Evolutionary conservation across 2,113 vertebrate species (phyloP), one percentile per base, ranked within the genome.

Genomic region (Lepisosteus osseus): DNA sequence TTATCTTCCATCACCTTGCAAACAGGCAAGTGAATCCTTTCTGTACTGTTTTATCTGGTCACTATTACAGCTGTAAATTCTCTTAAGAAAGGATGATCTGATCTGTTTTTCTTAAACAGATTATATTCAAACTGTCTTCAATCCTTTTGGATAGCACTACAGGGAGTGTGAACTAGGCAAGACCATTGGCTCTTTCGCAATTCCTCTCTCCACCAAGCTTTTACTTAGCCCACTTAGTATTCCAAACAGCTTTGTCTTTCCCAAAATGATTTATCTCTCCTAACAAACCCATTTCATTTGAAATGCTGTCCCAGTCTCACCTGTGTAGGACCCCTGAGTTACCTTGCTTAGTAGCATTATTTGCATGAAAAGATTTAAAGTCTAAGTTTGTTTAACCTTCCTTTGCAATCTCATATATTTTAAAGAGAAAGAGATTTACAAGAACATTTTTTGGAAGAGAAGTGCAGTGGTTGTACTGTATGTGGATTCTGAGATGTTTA

Each of bases 41-140:
- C 56, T 14, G 56, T n/a, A 59, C 56, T 59, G 56, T 59, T 14
- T 12, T 59, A 59, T 59, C 56, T 59, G 56, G 56, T 59, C 56
- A 59, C 11, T n/a, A 4, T 14, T 59, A 59, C 56, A 59, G 56
- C 56, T 59, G 56, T 59, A 59, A 59, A 59, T 59, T 59, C 56
- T 3, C 56, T 14, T 12, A 59, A 59, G 56, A 59, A 12, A 12
- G 56, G 56, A 59, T 59, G 12, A 59, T 59, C 57, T 59, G 57
- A 59, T 59, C 57, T 59, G 57, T 59, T 59, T 59, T 59, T n/a
- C 11, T 59, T 59, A n/a, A 3, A 51, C 1, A 51, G 47, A 51
- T 51, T 59, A 59, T 59, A 59, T n/a, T 59, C 56, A 14, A 12
- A 59, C 57, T 59, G n/a, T 59, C 12, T 13, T 59, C 47, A 13